A percentile compares a stretch with the other conserved stretches of the same genome.
Conservation (phyloP, 2,888 invertebrate species). For the Theretra japonica region DNA sequence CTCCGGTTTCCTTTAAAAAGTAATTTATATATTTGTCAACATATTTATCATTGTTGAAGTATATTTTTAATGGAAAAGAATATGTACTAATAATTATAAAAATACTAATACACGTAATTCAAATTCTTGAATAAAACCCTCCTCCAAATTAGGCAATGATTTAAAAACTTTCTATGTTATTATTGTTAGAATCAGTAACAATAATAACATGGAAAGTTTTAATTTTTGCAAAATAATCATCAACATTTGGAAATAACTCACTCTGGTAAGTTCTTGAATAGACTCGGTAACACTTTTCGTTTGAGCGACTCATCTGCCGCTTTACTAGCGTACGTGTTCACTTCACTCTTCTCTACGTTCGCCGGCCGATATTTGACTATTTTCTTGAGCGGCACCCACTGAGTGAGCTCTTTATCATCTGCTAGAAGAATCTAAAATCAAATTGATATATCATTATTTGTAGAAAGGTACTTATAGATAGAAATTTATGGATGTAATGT, state of each 20-base stretch:
- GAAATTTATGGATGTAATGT: no score
- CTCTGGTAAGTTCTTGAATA: constrained; percentile 85
- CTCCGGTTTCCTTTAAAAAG: constrained; percentile 68
- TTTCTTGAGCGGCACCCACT: constrained; percentile 97
- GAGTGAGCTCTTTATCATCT: constrained; percentile 96
- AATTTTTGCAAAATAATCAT: no score
- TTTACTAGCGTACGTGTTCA: constrained; percentile 89
- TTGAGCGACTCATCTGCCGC: constrained; percentile 90
- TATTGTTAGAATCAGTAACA: no score
- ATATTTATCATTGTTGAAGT: not conserved
- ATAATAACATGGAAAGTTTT: no score
- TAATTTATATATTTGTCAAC: not conserved
- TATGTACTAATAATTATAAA: not conserved
- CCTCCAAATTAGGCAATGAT: no score
- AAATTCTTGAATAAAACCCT: no score
- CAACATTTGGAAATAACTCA: constrained; percentile 44
- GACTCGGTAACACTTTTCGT: constrained; percentile 90
- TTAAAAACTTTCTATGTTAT: no score
- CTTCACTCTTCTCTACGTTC: constrained; percentile 91
- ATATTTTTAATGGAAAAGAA: no score
- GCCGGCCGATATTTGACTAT: constrained; percentile 91
- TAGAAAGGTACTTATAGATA: not conserved
- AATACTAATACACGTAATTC: not conserved
- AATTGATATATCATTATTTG: constrained; percentile 8
- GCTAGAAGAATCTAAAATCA: constrained; percentile 91